Conservation (phyloP, 2,113 vertebrate species). For the Anarhynchus alexandrinus region DNA sequence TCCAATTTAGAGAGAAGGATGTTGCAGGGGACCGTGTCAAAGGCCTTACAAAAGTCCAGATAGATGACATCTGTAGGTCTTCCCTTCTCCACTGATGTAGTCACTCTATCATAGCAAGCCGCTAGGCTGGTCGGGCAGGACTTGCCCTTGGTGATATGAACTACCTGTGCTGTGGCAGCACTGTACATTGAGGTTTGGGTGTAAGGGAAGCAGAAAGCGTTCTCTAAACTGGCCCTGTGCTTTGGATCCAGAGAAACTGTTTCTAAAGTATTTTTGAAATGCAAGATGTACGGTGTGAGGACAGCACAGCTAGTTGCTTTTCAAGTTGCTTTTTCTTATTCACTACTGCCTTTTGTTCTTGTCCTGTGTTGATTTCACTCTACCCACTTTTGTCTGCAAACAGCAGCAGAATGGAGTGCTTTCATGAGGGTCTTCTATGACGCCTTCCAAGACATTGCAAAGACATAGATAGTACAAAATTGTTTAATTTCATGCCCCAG, state of each 20-base stretch:
- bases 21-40: neutral
- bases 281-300: neutral
- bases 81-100: neutral
- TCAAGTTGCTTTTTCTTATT: neutral
- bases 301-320: neutral
- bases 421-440: neutral
- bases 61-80: neutral
- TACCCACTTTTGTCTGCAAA: neutral
- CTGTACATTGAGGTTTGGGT: neutral
- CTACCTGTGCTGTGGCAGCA: neutral
- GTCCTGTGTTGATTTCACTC: neutral
- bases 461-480: neutral
- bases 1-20: neutral
- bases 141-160: neutral
- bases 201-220: neutral
- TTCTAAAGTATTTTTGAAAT: neutral
- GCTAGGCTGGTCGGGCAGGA: neutral
- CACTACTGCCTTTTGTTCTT: neutral
- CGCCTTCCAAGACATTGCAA: neutral
- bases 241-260: neutral
- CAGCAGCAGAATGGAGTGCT: neutral
- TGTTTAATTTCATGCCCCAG: constrained; percentile 23
- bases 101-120: neutral
- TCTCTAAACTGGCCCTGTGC: neutral
- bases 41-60: neutral